Base-by-base conservation (phyloP, 2,888 invertebrate genomes). In the Drosophila meridiana region DNA sequence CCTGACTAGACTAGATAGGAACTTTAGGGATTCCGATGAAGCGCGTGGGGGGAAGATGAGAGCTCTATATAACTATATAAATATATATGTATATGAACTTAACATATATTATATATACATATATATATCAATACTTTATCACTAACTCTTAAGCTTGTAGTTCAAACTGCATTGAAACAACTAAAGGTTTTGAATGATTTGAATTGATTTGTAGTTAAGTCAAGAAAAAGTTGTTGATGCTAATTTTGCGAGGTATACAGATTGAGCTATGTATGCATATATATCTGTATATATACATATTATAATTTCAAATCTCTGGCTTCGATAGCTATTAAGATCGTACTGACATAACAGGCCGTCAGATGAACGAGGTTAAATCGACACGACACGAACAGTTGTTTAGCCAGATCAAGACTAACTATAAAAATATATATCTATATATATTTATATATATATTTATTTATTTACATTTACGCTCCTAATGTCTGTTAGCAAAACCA, bases 321-420 rank as follows among this genome's bases (percentile, higher is more conserved):
- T 45, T 26, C 2, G 8, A 45, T 45, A 20, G 4, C 4, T 11
- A 20, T 20, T 45, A 11, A 45, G 11, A 26, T 26, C 45, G 45
- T 45, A 28, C 11, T 26, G 43, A 43, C 40, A 14, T 20, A 6
- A 42, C n/a, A 42, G 40, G 3, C n/a, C 30, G 6, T 48, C 30
- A 14, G 48, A 8, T 30, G 8, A 32, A n/a, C n/a, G 8, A n/a
- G n/a, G 48, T 30, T 48, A 48, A 32, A 2, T 14, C 8, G 48
- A 48, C 30, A 32, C 14, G 30, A 32, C 48, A 48, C 48, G 48
- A 48, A 32, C 48, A 48, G 48, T 9, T 9, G 30, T n/a, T 50
- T 30, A 32, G 30, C 14, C 48, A 30, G 14, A 14, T 48, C 30
- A 28, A 47, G 28, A 28, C 3, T 48, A 14, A 14, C 14, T n/a